phyloP scores from a whole-genome alignment of 2,113 vertebrate species.

The Dinomys branickii region DNA sequence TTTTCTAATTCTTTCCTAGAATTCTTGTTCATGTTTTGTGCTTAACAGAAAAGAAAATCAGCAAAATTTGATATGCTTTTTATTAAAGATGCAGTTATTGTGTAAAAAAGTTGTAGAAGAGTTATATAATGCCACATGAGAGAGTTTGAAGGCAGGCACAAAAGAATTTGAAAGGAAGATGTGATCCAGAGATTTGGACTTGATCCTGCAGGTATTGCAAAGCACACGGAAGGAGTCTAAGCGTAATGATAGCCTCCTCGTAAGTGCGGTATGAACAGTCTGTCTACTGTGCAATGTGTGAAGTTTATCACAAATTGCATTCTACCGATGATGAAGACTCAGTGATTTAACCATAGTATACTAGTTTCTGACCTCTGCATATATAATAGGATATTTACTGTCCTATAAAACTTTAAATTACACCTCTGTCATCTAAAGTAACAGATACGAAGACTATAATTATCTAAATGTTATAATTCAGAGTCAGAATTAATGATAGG shows the following conservation, averaged over 20 bases:
- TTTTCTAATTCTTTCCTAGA: not conserved
- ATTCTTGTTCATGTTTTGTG: not conserved
- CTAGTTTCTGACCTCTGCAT: not conserved
- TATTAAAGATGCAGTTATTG: not conserved
- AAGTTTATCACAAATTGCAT: not conserved
- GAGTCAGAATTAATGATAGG: not conserved
- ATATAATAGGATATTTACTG: not conserved
- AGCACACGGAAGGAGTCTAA: not conserved
- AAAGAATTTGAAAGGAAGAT: not conserved
- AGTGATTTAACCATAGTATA: not conserved
- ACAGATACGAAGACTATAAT: not conserved
- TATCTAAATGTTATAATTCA: not conserved
- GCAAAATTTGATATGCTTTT: not conserved
- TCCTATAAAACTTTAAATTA: not conserved
- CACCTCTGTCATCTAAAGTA: not conserved
- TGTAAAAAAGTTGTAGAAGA: not conserved
- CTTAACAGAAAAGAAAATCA: not conserved
- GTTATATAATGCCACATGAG: not conserved
- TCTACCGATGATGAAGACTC: not conserved
- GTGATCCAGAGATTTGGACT: not conserved
- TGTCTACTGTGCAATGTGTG: not conserved
- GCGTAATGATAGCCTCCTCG: fast-evolving
- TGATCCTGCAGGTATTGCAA: not conserved
- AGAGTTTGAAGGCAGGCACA: not conserved
- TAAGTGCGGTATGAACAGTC: not conserved